Base-by-base conservation (phyloP, 2,888 invertebrate species). In the Malachius bipustulatus region DNA sequence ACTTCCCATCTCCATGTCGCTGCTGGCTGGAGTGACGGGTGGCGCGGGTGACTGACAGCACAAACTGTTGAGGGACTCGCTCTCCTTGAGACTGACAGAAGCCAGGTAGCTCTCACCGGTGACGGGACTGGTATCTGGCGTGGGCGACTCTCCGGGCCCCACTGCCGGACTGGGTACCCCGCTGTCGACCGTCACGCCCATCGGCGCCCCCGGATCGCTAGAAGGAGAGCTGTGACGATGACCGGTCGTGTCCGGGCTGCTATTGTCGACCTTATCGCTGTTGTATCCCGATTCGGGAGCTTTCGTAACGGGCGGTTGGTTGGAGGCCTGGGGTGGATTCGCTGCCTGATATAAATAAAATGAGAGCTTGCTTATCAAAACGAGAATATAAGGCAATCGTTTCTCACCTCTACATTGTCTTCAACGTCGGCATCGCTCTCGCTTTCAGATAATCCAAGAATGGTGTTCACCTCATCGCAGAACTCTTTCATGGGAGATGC, bases 371-470 rank as follows among this genome's bases (percentile, higher is more conserved):
- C n/a, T n/a, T n/a, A n/a, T n/a, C n/a, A n/a, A n/a, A n/a, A n/a
- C n/a, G n/a, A 26, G 14, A 26, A 34, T 27, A 14, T 31, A 35
- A 32, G n/a, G n/a, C 24, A 34, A 33, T 2, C 30, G 15, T 15
- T 9, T 3, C 19, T 38, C 44, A 56, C 76, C 43, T 80, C 75
- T 1, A 77, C 60, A 52, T 84, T 84, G 51, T 84, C 84, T 58
- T 85, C 85, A 0, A 84, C 71, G 52, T 85, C 85, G 0, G 84
- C 83, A 54, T 84, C 84, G 2, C 81, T 82, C 51, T 80, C 76
- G n/a, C 71, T 70, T 11, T 74, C 72, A 0, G 74, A 73, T 8
- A 19, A 8, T 8, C 24, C 24, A n/a, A n/a, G n/a, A n/a, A n/a
- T n/a, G 54, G 71, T 71, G 44, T 51, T 50, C 44, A 50, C 44